A percentile compares a stretch with the other conserved stretches of the same genome.
Evolutionary conservation across 2,797 vertebrate species (phyloP).

Genomic region (Phylloscopus collybita): DNA sequence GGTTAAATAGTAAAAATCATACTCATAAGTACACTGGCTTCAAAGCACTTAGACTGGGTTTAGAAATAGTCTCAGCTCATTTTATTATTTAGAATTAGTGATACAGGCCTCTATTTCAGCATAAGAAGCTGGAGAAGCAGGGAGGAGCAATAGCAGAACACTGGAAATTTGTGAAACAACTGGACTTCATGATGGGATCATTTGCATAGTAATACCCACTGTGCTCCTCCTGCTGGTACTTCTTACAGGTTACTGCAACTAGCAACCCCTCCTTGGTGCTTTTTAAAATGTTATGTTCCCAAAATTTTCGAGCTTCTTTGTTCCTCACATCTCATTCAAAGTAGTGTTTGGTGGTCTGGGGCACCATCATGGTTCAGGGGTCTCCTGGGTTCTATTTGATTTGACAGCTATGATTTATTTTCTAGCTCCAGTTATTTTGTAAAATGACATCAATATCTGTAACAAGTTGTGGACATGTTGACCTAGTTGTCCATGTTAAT

Average conservation of each 20-base stretch:
- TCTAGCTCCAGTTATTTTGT: not conserved
- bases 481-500: not conserved
- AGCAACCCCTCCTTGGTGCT: not conserved
- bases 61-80: not conserved
- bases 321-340: not conserved
- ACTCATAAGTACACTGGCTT: not conserved
- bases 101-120: not conserved
- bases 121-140: not conserved
- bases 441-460: not conserved
- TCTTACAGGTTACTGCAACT: not conserved
- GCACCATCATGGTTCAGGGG: not conserved
- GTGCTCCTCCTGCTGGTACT: not conserved
- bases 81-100: not conserved
- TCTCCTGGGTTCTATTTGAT: not conserved
- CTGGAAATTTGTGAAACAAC: not conserved
- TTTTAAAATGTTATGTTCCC: not conserved
- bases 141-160: not conserved
- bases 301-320: not conserved
- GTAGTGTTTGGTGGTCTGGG: not conserved
- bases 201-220: not conserved
- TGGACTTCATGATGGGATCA: not conserved
- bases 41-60: not conserved
- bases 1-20: not conserved
- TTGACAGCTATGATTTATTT: not conserved
- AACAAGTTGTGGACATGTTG: not conserved